Percentiles rank a stretch among this genome's conserved stretches.
These are phyloP conservation scores for Parasteatoda tepidariorum DNA, from an alignment of 1,140 invertebrate genomes.

Conservation along the genomic window DNA sequence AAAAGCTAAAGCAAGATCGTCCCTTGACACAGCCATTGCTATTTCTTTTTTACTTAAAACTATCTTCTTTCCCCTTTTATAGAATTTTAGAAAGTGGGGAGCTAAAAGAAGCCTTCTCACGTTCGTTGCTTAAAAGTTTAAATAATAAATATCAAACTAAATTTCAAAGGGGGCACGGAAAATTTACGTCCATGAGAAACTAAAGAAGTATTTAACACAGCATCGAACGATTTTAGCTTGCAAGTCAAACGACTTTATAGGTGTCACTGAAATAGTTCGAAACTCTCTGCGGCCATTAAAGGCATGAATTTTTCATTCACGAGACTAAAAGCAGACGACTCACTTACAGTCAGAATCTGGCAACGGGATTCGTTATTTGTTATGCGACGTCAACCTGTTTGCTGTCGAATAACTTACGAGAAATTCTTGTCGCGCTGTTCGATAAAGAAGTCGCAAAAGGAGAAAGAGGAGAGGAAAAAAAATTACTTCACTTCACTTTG, in stretches of 20 bases:
- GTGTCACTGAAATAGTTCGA: constrained; percentile 34
- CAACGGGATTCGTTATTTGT: constrained; percentile 37
- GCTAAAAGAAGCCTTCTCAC: background rate
- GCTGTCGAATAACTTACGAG: constrained; percentile 32
- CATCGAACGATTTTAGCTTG: background rate
- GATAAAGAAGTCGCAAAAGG: constrained; percentile 26
- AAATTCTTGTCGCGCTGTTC: constrained; percentile 16
- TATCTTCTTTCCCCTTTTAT: constrained; percentile 40
- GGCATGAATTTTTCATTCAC: constrained; percentile 16
- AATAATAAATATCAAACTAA: constrained; percentile 55
- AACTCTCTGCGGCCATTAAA: constrained; percentile 34
- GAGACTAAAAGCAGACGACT: constrained; percentile 20
- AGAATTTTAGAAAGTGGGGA: background rate
- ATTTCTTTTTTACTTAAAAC: constrained; percentile 47
- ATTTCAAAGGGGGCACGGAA: constrained; percentile 28
- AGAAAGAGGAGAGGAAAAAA: background rate
- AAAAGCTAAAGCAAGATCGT: constrained; percentile 28
- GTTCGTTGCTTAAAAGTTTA: constrained; percentile 12
- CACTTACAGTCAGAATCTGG: constrained; percentile 39
- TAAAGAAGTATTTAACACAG: constrained; percentile 38
- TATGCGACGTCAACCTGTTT: constrained; percentile 53
- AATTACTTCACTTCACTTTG: background rate
- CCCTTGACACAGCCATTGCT: constrained; percentile 48
- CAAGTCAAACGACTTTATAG: constrained; percentile 42
- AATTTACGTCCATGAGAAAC: background rate